phyloP scores from a whole-genome alignment of 2,888 invertebrate species.

The Xanthia icteritia region DNA sequence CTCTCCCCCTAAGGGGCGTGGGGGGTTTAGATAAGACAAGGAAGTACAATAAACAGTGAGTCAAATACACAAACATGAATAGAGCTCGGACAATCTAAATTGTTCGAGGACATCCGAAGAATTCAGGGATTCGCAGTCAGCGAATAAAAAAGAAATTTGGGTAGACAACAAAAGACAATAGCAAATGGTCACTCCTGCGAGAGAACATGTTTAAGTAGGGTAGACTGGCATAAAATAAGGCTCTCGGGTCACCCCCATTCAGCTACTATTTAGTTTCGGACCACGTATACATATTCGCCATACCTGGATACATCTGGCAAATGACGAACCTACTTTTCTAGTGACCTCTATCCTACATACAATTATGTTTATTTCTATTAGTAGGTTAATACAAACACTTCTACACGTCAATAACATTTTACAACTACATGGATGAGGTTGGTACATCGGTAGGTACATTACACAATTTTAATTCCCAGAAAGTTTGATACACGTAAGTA shows the following conservation, averaged over 20 bases:
- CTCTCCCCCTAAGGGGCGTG: constrained; percentile 3
- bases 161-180: constrained; percentile 64
- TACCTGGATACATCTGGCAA: constrained; percentile 53
- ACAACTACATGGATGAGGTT: not conserved
- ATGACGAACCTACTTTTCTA: not conserved
- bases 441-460: not conserved
- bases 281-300: constrained; percentile 65
- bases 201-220: constrained; percentile 56
- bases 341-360: not conserved
- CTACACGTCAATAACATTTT: not conserved
- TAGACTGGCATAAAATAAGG: constrained; percentile 44
- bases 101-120: constrained; percentile 47
- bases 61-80: constrained; percentile 52
- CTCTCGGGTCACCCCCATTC: constrained; percentile 52
- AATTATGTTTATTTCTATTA: too few relatives aligned
- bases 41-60: constrained; percentile 52
- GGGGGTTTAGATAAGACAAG: constrained; percentile 31
- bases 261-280: constrained; percentile 62
- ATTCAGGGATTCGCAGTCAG: constrained; percentile 53
- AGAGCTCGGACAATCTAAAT: constrained; percentile 53
- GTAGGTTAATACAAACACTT: not conserved
- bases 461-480: not conserved
- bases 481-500: not conserved
- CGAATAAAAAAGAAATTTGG: constrained; percentile 64
- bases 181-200: constrained; percentile 60